phyloP scores from a whole-genome alignment of 2,797 vertebrate genomes.

The Thamnophis elegans region DNA sequence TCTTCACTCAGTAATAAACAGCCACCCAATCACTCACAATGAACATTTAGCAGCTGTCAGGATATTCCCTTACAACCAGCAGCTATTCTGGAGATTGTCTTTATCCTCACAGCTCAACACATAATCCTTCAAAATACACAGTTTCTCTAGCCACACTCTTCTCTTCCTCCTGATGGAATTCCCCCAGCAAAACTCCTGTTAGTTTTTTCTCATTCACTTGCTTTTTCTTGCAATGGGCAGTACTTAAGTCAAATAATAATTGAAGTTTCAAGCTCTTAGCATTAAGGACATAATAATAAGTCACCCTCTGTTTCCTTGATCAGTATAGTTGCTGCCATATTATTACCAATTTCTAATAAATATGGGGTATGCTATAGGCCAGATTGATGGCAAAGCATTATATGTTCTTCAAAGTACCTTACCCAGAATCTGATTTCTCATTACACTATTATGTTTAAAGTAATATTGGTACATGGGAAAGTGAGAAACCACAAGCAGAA shows the following conservation, averaged over 20 bases:
- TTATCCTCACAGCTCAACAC: background rate
- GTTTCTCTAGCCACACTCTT: background rate
- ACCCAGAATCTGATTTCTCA: background rate
- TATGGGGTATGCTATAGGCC: background rate
- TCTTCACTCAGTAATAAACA: background rate
- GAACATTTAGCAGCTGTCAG: background rate
- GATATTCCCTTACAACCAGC: background rate
- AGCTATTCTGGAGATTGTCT: background rate
- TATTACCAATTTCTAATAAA: background rate
- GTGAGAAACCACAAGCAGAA: constrained; percentile 5
- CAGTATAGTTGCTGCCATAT: background rate
- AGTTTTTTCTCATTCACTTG: background rate
- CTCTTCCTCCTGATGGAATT: background rate
- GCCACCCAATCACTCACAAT: background rate
- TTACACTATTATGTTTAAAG: background rate
- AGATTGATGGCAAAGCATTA: background rate
- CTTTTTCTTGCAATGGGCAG: background rate
- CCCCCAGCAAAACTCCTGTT: background rate
- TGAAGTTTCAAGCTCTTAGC: background rate
- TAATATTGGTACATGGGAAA: background rate
- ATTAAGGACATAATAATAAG: background rate
- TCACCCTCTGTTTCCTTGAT: background rate
- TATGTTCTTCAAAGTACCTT: background rate
- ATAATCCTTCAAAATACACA: background rate
- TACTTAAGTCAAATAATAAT: background rate